phyloP scores from a whole-genome alignment of 2,888 invertebrate species.

The Acrobasis repandana region DNA sequence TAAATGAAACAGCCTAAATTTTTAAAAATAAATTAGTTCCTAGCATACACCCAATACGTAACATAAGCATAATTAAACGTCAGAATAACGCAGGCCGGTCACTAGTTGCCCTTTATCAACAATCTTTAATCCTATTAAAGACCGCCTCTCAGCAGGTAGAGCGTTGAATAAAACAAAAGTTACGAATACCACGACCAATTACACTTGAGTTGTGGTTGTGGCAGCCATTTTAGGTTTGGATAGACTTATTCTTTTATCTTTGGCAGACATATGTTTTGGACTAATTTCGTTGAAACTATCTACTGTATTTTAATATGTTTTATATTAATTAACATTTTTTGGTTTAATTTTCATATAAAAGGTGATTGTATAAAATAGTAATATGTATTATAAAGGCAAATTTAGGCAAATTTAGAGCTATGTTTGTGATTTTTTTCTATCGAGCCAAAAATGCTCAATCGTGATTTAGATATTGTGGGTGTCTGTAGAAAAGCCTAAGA shows the following conservation, averaged over 20 bases:
- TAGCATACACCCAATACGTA: constrained; percentile 44
- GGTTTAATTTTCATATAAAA: too few species aligned
- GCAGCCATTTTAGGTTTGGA: neutral
- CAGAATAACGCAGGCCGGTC: constrained; percentile 47
- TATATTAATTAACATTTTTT: too few species aligned
- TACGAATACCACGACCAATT: constrained; percentile 28
- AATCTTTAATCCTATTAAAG: constrained; percentile 78
- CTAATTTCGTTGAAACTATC: too few species aligned
- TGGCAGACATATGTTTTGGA: too few species aligned
- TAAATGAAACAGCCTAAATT: neutral
- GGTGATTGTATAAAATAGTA: too few species aligned
- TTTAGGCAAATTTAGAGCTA: too few species aligned
- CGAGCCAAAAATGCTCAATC: too few species aligned
- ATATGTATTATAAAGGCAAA: too few species aligned
- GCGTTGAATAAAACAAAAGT: constrained; percentile 76
- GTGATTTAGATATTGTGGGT: too few species aligned
- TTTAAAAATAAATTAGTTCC: neutral
- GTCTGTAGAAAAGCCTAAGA: too few species aligned
- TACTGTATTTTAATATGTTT: too few species aligned
- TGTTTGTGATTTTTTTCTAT: too few species aligned
- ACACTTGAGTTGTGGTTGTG: neutral
- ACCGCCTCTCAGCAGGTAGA: constrained; percentile 66
- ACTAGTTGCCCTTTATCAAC: constrained; percentile 73
- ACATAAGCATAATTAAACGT: constrained; percentile 63
- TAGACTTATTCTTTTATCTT: neutral